A percentile compares a stretch with the other conserved stretches of the same genome.
Conservation (phyloP, 1,140 invertebrate genomes). For the Aphis gossypii region DNA sequence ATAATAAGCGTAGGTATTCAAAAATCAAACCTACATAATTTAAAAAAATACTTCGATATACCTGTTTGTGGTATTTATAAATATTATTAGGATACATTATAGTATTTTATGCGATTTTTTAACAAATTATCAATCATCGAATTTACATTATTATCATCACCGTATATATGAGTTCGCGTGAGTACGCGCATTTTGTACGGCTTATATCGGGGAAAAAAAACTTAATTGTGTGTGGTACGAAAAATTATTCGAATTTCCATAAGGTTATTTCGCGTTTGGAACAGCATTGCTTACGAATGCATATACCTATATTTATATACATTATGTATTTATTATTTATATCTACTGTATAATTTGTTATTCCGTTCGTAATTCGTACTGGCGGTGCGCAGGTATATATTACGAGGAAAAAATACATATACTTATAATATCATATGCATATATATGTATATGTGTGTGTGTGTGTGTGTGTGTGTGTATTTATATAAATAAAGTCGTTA, state of each 20-base stretch:
- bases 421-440: not conserved
- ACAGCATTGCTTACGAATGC: not conserved
- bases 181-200: not conserved
- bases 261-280: not conserved
- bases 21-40: not conserved
- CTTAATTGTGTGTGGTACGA: not conserved
- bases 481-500: conserved; percentile 38
- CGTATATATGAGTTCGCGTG: not conserved
- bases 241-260: conserved; percentile 3
- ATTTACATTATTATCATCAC: not conserved
- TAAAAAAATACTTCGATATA: not conserved
- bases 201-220: not conserved
- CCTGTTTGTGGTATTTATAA: not conserved
- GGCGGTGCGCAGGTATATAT: not conserved
- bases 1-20: not conserved
- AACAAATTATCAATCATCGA: not conserved
- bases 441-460: no score
- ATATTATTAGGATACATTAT: not conserved
- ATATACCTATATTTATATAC: not conserved
- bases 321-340: not conserved
- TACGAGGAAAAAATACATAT: not conserved
- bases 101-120: not conserved
- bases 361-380: conserved; percentile 17
- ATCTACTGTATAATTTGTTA: conserved; percentile 30
- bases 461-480: no score